Evolutionary conservation across 2,797 vertebrate species (phyloP), one percentile per base, ranked within the genome.

Genomic region (Melanotaenia nigrans): DNA sequence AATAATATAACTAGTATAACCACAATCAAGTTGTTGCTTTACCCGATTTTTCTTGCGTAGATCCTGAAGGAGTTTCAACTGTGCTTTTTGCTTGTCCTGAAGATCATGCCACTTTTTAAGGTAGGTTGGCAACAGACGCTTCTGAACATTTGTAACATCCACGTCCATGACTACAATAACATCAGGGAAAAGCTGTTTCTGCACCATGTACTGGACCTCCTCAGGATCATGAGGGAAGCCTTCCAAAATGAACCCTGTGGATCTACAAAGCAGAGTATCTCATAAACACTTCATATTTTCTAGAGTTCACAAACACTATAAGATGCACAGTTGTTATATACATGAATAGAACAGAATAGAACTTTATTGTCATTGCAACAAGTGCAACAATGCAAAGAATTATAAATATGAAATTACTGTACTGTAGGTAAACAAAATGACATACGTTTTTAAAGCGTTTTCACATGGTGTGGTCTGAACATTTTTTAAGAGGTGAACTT

Each of bases 211-310:
- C 30, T 87, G 78, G 53, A 92, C 93, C 64, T 99, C 97, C 0
- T 97, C 94, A 0, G 40, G 10, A 69, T 88, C 92, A 63, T 90
- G 84, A 40, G 97, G 97, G 85, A 99, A 99, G 53, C 97, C 97
- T 78, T 99, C 98, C 73, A 99, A 86, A 83, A 99, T 92, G 89
- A 99, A 99, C 45, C 98, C 98, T 38, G 92, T 95, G 11, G 96
- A 98, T 83, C 95, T 96, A 53, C 11, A 49, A 32, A 69, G 24
- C 1, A 62, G 35, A 67, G 22, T 16, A 61, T 40, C 11, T 69
- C 7, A 14, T 28, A 49, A 38, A 53, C 38, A 14, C 11, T 11
- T 22, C 36, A 8, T 61, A n/a, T 30, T 38, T 45, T 42, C 67
- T 56, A 57, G 2, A 35, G 35, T 54, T 45, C 1, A 20, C 1